Evolutionary conservation across 2,113 vertebrate species (phyloP).

Genomic region (Pagrus major): DNA sequence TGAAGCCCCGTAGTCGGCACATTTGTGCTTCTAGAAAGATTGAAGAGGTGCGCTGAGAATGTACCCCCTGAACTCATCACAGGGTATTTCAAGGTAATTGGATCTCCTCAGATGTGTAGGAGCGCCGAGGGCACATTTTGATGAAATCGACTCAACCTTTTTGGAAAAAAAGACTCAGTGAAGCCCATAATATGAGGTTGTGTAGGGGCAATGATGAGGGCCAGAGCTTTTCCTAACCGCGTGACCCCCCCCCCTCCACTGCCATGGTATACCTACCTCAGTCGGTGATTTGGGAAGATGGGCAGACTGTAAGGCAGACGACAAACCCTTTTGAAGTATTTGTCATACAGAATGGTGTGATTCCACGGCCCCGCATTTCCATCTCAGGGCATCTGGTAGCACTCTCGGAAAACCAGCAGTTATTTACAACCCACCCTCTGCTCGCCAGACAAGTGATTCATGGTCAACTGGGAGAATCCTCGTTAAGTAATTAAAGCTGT

Average conservation of each 20-base stretch:
- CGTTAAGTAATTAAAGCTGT: constrained; percentile 80
- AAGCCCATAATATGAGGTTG: constrained; percentile 58
- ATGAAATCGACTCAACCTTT: constrained; percentile 52
- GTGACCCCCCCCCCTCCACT: constrained; percentile 20
- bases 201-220: constrained; percentile 60
- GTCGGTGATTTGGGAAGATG: constrained; percentile 46
- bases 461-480: constrained; percentile 78
- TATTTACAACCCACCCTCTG: constrained; percentile 79
- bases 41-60: constrained; percentile 55
- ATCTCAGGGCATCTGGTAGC: constrained; percentile 82
- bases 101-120: constrained; percentile 47
- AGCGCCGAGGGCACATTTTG: constrained; percentile 52
- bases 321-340: constrained; percentile 80
- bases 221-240: constrained; percentile 60
- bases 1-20: constrained; percentile 18
- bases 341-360: constrained; percentile 72
- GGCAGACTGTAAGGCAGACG: constrained; percentile 63
- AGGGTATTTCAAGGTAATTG: constrained; percentile 32
- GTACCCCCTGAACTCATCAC: constrained; percentile 42
- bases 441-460: constrained; percentile 78
- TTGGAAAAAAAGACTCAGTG: constrained; percentile 35
- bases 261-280: constrained; percentile 17
- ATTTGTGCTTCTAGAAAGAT: constrained; percentile 56
- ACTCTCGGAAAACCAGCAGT: constrained; percentile 79
- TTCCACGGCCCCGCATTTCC: constrained; percentile 76